These are phyloP conservation scores for Sialis fuliginosa DNA, from an alignment of 2,888 invertebrate genomes.

Conservation along the genomic window DNA sequence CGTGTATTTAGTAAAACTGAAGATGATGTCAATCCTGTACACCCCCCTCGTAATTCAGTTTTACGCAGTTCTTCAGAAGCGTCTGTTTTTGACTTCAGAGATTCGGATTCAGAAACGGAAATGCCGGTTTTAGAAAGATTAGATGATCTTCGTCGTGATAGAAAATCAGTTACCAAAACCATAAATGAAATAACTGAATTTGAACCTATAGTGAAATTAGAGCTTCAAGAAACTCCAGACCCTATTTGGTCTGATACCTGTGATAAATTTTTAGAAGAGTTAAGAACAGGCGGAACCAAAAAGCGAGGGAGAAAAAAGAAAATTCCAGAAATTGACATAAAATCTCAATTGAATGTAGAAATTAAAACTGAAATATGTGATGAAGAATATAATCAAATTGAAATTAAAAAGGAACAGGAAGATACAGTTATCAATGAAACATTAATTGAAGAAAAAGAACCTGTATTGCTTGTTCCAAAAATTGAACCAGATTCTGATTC, in stretches of 20 bases:
- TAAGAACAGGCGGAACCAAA: constrained; percentile 42
- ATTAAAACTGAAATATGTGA: constrained; percentile 9
- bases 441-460: constrained; percentile 6
- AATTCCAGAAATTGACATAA: constrained; percentile 16
- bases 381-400: background rate
- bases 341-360: constrained; percentile 17
- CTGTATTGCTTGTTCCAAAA: constrained; percentile 4
- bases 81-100: constrained; percentile 44
- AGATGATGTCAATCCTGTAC: constrained; percentile 19
- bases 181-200: constrained; percentile 18
- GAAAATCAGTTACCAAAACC: constrained; percentile 39
- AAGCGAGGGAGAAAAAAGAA: constrained; percentile 32
- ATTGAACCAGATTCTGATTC: constrained; percentile 18
- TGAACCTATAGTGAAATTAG: constrained; percentile 14
- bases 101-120: constrained; percentile 43
- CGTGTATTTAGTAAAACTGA: constrained; percentile 43
- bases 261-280: constrained; percentile 61
- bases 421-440: no score
- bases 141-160: constrained; percentile 39
- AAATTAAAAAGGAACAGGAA: constrained; percentile 5
- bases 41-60: constrained; percentile 27
- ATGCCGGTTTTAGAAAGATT: constrained; percentile 43
- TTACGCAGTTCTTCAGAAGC: constrained; percentile 41
- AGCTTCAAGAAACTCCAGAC: constrained; percentile 24
- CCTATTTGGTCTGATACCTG: constrained; percentile 51